phyloP scores from a whole-genome alignment of 2,888 invertebrate genomes.

The Drosophila hawaiiensis region DNA sequence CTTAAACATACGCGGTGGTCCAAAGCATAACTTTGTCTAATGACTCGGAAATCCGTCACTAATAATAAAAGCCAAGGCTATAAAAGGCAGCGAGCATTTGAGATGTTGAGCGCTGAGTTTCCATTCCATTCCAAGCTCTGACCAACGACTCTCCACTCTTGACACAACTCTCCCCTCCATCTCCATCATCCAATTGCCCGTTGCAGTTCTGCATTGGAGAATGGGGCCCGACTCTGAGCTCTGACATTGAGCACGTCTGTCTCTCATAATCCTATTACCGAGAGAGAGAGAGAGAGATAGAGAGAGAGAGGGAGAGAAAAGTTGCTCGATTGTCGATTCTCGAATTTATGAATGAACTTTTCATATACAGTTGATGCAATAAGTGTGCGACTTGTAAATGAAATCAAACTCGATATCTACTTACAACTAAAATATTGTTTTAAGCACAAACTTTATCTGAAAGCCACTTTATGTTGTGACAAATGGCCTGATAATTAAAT shows the following conservation, averaged over 20 bases:
- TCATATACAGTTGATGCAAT: conserved; percentile 32
- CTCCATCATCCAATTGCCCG: conserved; percentile 15
- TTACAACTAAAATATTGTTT: background rate
- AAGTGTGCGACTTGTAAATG: conserved; percentile 13
- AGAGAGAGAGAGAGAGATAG: background rate
- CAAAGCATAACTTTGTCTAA: conserved; percentile 83
- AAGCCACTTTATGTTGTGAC: background rate
- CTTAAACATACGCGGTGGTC: conserved; percentile 84
- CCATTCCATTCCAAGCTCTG: conserved; percentile 18
- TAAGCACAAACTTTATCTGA: background rate
- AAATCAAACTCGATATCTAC: background rate
- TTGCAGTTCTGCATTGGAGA: conserved; percentile 63
- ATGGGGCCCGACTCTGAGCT: conserved; percentile 12
- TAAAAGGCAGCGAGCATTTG: conserved; percentile 77
- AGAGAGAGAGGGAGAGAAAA: background rate
- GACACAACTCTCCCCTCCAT: background rate
- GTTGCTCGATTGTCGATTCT: conserved; percentile 17
- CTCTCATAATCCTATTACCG: conserved; percentile 77
- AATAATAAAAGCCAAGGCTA: conserved; percentile 78
- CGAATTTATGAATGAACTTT: conserved; percentile 72
- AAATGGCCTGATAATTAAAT: background rate
- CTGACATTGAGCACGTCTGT: conserved; percentile 80
- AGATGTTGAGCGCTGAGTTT: conserved; percentile 56
- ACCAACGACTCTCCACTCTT: conserved; percentile 16
- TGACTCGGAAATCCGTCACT: conserved; percentile 85